Evolutionary conservation across 2,797 vertebrate species (phyloP), one percentile per base, ranked within the genome.

Genomic region (Sciurus carolinensis): DNA sequence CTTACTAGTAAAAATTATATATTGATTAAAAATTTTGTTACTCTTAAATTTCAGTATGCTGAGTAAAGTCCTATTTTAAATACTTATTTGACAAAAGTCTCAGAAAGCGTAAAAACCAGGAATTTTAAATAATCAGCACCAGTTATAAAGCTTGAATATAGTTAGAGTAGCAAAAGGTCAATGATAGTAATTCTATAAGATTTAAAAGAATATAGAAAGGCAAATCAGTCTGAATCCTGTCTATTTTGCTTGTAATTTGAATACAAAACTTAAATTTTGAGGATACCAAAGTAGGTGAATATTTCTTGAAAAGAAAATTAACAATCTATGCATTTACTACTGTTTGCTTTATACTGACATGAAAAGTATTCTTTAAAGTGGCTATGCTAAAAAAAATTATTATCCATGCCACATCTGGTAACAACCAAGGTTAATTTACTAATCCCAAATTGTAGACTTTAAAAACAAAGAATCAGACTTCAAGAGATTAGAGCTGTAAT

Each of bases 261-360:
- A 93, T 79, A 76, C 3, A 67, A 93, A 91, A 15, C 28, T 84
- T n/a, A 80, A 1, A 22, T 30, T 42, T 11, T 30, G 3, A 89
- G 66, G 22, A 88, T 81, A 92, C 69, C 26, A 71, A 86, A 87
- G 14, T 8, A 69, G 42, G 9, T 75, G 7, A 73, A 13, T 71
- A 86, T 85, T 94, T 96, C 67, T 89, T 92, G 8, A 86, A 71
- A 95, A 72, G 15, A 72, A 90, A 77, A 91, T n/a, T 44, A 76
- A 62, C 1, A 79, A 64, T 18, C 30, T 57, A 30, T 75, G 26
- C 20, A 64, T 73, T 66, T n/a, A 82, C 64, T 87, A 71, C 73
- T 87, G 72, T 76, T 82, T 52, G 20, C 17, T 82, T 76, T 94
- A 80, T 50, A 86, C 85, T 90, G 39, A 82, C 28, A 72, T 67